Percentiles rank a stretch among this genome's conserved stretches.
These are phyloP conservation scores for Eupelmus urozonus DNA, from an alignment of 2,888 invertebrate species.

Conservation along the genomic window DNA sequence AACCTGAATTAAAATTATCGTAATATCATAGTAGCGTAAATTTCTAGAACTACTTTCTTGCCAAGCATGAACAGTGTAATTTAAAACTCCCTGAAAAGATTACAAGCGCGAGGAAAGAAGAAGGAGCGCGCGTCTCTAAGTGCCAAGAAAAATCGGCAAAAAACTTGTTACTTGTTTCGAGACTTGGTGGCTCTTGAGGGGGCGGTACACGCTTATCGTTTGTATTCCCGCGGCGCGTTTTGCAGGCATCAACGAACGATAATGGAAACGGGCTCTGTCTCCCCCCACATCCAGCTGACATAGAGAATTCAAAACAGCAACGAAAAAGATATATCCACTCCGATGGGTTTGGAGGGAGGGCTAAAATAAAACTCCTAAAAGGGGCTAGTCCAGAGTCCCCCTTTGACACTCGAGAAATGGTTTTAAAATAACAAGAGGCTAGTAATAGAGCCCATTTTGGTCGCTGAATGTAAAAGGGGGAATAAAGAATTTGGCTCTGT, in stretches of 20 bases:
- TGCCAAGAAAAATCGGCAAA: too few relatives aligned
- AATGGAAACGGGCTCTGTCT: conserved; percentile 14
- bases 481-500: conserved; percentile 30
- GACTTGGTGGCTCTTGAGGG: too few relatives aligned
- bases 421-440: conserved; percentile 47
- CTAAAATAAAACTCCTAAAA: conserved; percentile 47
- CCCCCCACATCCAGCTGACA: too few relatives aligned
- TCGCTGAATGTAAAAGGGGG: too few relatives aligned
- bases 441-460: too few relatives aligned
- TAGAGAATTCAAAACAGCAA: conserved; percentile 44
- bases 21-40: too few relatives aligned
- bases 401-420: conserved; percentile 42
- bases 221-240: conserved; percentile 21
- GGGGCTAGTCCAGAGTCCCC: conserved; percentile 29
- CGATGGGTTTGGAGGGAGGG: conserved; percentile 9
- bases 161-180: too few relatives aligned
- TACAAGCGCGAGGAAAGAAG: too few relatives aligned
- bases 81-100: conserved; percentile 7
- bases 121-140: too few relatives aligned
- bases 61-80: too few relatives aligned
- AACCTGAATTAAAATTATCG: too few relatives aligned
- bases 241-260: conserved; percentile 38
- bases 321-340: conserved; percentile 15
- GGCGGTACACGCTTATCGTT: conserved; percentile 32
- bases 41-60: too few relatives aligned